Evolutionary conservation across 2,113 vertebrate genomes (phyloP).

Genomic region (Xiphophorus hellerii): DNA sequence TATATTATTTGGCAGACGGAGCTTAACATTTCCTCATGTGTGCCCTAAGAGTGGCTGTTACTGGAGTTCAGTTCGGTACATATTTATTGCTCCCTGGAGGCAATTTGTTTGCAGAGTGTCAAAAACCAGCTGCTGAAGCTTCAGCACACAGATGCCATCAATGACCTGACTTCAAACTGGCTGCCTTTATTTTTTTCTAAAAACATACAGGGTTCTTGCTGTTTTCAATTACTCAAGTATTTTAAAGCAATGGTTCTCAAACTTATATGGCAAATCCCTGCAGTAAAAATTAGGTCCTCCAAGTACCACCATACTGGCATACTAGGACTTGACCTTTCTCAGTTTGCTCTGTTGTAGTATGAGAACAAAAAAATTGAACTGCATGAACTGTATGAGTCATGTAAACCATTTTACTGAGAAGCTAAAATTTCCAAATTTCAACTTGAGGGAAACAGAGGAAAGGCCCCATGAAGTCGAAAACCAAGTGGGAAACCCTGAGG

Average conservation of each 20-base stretch:
- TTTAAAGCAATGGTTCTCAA: not conserved
- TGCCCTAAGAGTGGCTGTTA: slow-evolving; percentile 18
- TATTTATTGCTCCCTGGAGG: slow-evolving; percentile 27
- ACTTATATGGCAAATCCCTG: not conserved
- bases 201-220: not conserved
- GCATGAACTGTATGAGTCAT: not conserved
- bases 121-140: slow-evolving; percentile 25
- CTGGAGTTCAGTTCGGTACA: slow-evolving; percentile 18
- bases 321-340: not conserved
- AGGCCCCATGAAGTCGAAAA: not conserved
- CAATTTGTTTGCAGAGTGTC: not conserved
- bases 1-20: slow-evolving; percentile 24
- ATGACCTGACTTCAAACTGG: not conserved
- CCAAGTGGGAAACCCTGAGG: too few species aligned
- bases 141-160: slow-evolving; percentile 14
- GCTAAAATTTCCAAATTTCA: not conserved
- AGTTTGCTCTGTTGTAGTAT: not conserved
- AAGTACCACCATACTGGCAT: not conserved
- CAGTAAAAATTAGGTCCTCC: not conserved
- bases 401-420: not conserved
- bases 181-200: not conserved
- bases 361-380: not conserved
- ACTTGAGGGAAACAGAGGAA: not conserved
- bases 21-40: slow-evolving; percentile 14
- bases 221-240: not conserved